Percentiles rank a stretch among this genome's conserved stretches.
Evolutionary conservation across 2,888 invertebrate species (phyloP).

Genomic region (Ceraclea dissimilis): DNA sequence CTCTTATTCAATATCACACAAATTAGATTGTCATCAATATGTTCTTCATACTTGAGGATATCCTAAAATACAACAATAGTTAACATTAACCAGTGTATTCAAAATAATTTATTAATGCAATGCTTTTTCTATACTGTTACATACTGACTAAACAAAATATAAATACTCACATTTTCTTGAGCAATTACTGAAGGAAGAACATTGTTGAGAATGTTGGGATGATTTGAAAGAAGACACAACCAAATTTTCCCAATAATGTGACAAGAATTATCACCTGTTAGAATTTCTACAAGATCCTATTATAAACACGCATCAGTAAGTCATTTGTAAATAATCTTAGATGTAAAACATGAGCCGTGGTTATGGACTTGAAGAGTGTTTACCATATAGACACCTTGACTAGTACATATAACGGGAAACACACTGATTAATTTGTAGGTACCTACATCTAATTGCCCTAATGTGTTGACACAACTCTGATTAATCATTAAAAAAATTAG

Average conservation of each 20-base stretch:
- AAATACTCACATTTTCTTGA: conserved; percentile 16
- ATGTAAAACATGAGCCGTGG: no score
- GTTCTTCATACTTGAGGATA: conserved; percentile 7
- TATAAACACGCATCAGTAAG: no score
- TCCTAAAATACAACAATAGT: conserved; percentile 15
- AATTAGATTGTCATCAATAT: conserved; percentile 36
- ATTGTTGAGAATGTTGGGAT: conserved; percentile 12
- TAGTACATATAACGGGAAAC: no score
- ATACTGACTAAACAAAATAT: neutral
- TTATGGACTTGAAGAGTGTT: no score
- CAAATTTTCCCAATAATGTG: conserved; percentile 22
- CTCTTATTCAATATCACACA: conserved; percentile 37
- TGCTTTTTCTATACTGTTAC: no score
- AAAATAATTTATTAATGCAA: conserved; percentile 2
- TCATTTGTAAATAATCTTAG: no score
- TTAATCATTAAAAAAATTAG: no score
- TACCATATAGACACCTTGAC: no score
- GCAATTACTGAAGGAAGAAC: conserved; percentile 11
- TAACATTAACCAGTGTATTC: no score
- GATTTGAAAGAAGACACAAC: conserved; percentile 19
- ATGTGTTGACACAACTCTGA: no score
- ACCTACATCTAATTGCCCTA: no score
- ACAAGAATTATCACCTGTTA: conserved; percentile 5
- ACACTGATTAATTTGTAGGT: no score
- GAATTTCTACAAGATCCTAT: conserved; percentile 20